Base-by-base conservation (phyloP, 2,113 vertebrate genomes). In the Patagioenas fasciata region DNA sequence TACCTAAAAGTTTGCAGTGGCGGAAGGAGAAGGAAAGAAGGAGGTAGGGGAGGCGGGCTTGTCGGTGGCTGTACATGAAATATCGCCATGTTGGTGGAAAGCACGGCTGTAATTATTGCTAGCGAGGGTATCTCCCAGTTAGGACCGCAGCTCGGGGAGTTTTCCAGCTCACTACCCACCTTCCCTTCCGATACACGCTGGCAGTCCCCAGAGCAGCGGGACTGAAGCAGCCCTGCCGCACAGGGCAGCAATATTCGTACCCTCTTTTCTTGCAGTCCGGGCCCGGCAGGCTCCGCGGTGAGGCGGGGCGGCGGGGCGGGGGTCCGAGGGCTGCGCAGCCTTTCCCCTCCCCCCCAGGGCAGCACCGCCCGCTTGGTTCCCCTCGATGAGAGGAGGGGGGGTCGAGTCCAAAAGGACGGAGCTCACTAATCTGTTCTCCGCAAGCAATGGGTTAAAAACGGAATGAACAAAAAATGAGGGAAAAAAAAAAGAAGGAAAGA, bases 61-160 rank as follows among this genome's bases (percentile, higher is more conserved):
- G 84, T 6, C 69, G 64, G 47, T 26, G 51, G 79, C 79, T 74
- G 74, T 78, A 57, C 80, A 93, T 93, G 89, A 97, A 97, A 97
- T 97, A 97, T 97, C 95, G 97, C 97, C 96, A 97, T 98, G 96
- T 98, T 98, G 97, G 93, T 91, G 72, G 75, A 95, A 44, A 96
- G 72, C 32, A 11, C 80, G 36, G 78, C 78, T 72, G 50, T 82
- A 92, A 93, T 95, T 92, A 82, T 6, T 69, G 48, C 74, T n/a
- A 79, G 75, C 5, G 50, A 85, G 66, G 74, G 50, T 70, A 97
- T 91, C 88, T 93, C 71, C 57, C 66, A 32, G 16, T 38, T 48
- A 53, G 57, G 60, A 44, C 23, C 3, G 29, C 80, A 51, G 82
- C 34, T 58, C 38, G 32, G 34, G 48, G 44, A 79, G 69, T 70